Evolutionary conservation across 2,113 vertebrate species (phyloP), one percentile per base, ranked within the genome.

Genomic region (Turdus rufiventris): DNA sequence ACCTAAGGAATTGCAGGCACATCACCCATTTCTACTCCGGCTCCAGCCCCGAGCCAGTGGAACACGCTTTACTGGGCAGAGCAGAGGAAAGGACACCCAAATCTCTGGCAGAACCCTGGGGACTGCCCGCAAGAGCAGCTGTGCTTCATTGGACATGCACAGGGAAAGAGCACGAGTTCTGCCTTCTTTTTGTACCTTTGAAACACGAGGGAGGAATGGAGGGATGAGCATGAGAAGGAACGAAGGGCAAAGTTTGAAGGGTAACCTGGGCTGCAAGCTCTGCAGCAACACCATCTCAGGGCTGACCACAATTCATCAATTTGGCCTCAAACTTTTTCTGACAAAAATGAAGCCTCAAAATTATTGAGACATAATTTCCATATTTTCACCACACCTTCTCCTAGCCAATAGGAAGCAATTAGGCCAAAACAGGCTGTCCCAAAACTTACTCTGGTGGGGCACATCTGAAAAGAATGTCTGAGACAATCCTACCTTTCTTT

Each of bases 81-180:
- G 3, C n/a, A 61, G 31, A 23, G 23, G 28, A 38, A 50, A 81
- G 40, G 42, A 54, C 1, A 4, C 61, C 15, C 53, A 25, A 20
- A 48, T 5, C 54, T 23, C 12, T 4, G 33, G n/a, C 38, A 45
- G 18, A 3, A 36, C 18, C 51, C 79, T 9, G 13, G 40, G 28
- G 17, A 58, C 40, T 0, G 0, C 68, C 23, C 2, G 0, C 13
- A 9, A 23, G 20, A 45, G 38, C 1, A 1, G 47, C 47, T 28
- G 3, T 2, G 24, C 45, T 43, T 28, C n/a, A 43, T 33, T 3
- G n/a, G 40, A 17, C 8, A 6, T 1, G 8, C 36, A 13, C 24
- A 43, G 31, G 12, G 33, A 10, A 71, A 48, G 8, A 36, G 13
- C n/a, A 38, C 19, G n/a, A 73, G 47, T 40, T 70, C 42, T 83